Evolutionary conservation across 2,797 vertebrate genomes (phyloP), one percentile per base, ranked within the genome.

Genomic region (Centropyge bicolor): DNA sequence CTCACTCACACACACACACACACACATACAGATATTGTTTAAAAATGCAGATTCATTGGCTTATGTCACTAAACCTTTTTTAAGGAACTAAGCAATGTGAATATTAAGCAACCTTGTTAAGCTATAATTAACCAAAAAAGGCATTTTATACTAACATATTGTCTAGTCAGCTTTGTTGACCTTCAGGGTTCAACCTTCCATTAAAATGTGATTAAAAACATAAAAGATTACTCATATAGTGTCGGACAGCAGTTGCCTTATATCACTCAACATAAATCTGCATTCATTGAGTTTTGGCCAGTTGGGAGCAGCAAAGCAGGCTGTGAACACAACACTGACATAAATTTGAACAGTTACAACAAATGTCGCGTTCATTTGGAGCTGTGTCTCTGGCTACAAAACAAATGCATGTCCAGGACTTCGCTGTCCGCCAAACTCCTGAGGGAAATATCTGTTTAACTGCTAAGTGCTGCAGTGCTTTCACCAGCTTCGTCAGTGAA

Each of bases 41-140:
- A 73, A 16, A 45, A 22, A 48, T 41, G 13, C 19, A 51, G 49
- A 81, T 55, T 74, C 45, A 27, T n/a, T 48, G 61, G 68, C 22
- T 61, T 74, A 70, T 6, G 3, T 68, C 27, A 75, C 16, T 8
- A 11, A 59, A 67, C n/a, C 45, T 35, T 35, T 45, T 17, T 59
- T 4, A 49, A 49, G n/a, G 5, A 59, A 22, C 8, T 10, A 4
- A 13, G 27, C 0, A 22, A 54, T 27, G 11, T 16, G 46, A 35
- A 48, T 22, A 8, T n/a, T 16, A 54, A 17, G 8, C 11, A 5
- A 9, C 2, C 6, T n/a, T 45, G 6, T 8, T 46, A 6, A 17
- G 36, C n/a, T 13, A 60, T 20, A 38, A 48, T 22, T 57, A 54
- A 55, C 3, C 12, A 17, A 36, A 16, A 45, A 22, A 54, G 40